These are phyloP conservation scores for Halictus rubicundus DNA, from an alignment of 1,140 invertebrate species.

Conservation along the genomic window DNA sequence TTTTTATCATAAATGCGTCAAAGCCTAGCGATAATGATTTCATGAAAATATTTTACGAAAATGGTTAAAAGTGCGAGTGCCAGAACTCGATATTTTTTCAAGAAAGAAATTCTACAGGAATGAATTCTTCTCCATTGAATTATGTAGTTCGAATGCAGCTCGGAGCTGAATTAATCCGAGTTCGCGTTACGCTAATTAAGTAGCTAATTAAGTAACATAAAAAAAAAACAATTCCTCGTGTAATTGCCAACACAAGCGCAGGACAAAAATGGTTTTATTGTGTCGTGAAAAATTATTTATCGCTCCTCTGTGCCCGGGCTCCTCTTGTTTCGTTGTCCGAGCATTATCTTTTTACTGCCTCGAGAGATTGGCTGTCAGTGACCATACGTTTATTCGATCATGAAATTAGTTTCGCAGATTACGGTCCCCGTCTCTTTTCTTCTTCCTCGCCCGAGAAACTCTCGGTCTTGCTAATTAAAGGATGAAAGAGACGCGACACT, in stretches of 20 bases:
- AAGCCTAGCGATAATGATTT: too few species aligned
- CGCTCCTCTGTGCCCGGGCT: not conserved
- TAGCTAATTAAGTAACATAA: not conserved
- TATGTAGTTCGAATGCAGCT: too few species aligned
- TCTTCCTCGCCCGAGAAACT: too few species aligned
- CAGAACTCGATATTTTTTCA: too few species aligned
- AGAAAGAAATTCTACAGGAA: too few species aligned
- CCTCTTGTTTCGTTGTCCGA: not conserved
- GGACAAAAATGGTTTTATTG: not conserved
- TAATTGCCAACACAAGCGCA: not conserved
- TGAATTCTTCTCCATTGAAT: not conserved
- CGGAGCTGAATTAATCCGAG: not conserved
- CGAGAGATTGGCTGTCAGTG: too few species aligned
- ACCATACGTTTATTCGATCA: not conserved
- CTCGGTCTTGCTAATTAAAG: slow-evolving; percentile 1
- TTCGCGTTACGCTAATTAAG: not conserved
- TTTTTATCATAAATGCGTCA: too few species aligned
- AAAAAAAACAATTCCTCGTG: not conserved
- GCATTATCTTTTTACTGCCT: not conserved
- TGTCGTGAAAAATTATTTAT: not conserved
- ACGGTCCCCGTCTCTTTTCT: not conserved
- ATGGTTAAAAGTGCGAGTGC: too few species aligned
- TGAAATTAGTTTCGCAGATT: slow-evolving; percentile 4
- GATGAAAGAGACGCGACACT: not conserved
- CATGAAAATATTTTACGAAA: too few species aligned